Evolutionary conservation across 2,888 invertebrate genomes (phyloP), one percentile per base, ranked within the genome.

Genomic region (Melikaiella ostensackeni): DNA sequence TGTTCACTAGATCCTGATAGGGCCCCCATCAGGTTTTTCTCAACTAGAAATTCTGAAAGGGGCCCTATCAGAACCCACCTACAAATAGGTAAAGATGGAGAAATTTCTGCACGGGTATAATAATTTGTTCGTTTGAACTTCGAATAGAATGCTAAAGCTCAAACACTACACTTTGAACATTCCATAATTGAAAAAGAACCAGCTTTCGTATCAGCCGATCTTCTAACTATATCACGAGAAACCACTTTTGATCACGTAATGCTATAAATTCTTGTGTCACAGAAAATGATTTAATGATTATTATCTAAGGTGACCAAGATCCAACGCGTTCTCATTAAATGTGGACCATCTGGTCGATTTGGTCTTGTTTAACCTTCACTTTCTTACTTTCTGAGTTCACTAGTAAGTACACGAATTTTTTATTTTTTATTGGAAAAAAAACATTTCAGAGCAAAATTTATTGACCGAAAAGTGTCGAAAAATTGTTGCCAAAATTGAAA

Each of bases 281-380:
- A 21, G 27, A 19, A 33, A 62, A 33, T n/a, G n/a, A 63, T 63
- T 63, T 5, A 63, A 35, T 63, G 33, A 35, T 63, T 63, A 35
- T 63, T 63, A 35, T 33, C 19, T 62, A 6, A 61, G 61, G n/a
- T 7, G 33, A 62, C 16, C 61, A 27, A n/a, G n/a, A 63, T 63
- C n/a, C 35, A 35, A 30, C 33, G 8, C n/a, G 30, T 63, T 33
- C 62, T 33, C 35, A 33, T 35, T 33, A 21, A 63, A 63, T 35
- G 19, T 63, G 30, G 11, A 35, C 33, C 62, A 3, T 5, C 24
- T 57, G 57, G 13, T 7, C 16, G 16, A 16, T 21, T 21, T 35
- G 33, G 19, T 61, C 35, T 63, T 9, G 35, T 6, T 33, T 63
- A 11, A 63, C 35, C 62, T 63, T 63, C 62, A 63, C 62, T 33